Conservation (phyloP, 2,888 invertebrate genomes). For the Nasonovia ribisnigri region DNA sequence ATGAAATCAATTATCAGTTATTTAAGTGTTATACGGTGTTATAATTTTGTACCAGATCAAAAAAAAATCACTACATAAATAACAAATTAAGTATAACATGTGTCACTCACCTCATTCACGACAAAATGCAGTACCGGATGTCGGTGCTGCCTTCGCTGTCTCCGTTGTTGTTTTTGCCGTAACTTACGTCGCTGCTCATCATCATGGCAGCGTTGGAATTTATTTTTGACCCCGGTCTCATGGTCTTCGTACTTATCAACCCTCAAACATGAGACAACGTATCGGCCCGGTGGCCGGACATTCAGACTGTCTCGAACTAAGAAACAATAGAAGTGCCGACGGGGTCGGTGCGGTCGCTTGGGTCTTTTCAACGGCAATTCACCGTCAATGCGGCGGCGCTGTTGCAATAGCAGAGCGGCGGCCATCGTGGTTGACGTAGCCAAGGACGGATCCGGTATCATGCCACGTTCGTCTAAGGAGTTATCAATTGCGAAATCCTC, state of each 20-base stretch:
- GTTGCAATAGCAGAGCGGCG: background rate
- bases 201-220: background rate
- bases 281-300: constrained; percentile 37
- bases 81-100: background rate
- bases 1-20: background rate
- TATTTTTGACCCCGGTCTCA: background rate
- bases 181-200: background rate
- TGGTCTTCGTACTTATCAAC: constrained; percentile 10
- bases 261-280: constrained; percentile 29
- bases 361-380: background rate
- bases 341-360: background rate
- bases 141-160: constrained; percentile 84
- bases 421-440: background rate
- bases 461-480: background rate
- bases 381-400: background rate
- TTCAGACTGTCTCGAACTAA: constrained; percentile 88
- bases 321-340: constrained; percentile 72
- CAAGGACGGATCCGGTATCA: background rate
- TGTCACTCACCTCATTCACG: constrained; percentile 81
- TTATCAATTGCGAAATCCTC: background rate
- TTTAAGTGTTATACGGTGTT: background rate
- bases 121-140: constrained; percentile 85
- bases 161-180: constrained; percentile 90
- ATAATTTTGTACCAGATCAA: background rate
- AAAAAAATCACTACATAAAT: background rate